phyloP scores from a whole-genome alignment of 2,888 invertebrate species.

The Leptothorax acervorum region DNA sequence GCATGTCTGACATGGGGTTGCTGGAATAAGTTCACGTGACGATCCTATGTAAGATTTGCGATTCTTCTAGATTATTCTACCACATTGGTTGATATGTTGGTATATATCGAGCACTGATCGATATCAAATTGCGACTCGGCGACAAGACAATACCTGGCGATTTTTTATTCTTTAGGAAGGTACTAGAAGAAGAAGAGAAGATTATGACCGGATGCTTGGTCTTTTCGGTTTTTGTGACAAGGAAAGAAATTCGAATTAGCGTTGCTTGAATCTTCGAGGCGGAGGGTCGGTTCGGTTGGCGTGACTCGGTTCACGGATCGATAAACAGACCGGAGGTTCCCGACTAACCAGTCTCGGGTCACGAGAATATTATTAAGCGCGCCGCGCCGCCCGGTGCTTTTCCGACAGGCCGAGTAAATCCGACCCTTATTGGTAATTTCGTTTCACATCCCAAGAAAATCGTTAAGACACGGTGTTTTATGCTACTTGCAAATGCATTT shows the following conservation, averaged over 20 bases:
- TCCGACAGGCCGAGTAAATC: conserved; percentile 67
- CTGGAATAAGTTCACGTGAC: neutral
- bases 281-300: conserved; percentile 79
- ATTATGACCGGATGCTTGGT: neutral
- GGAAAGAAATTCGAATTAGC: conserved; percentile 66
- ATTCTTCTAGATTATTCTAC: neutral
- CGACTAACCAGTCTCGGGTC: conserved; percentile 77
- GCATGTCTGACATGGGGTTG: neutral
- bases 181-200: neutral
- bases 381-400: conserved; percentile 63
- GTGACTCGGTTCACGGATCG: conserved; percentile 81
- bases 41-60: neutral
- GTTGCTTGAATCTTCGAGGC: conserved; percentile 68
- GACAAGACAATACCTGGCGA: neutral
- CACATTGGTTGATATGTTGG: neutral
- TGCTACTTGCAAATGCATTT: neutral
- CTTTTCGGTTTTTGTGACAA: conserved; percentile 4
- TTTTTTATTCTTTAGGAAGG: neutral
- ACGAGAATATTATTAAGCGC: conserved; percentile 80
- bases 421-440: conserved; percentile 61
- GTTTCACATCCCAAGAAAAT: conserved; percentile 50
- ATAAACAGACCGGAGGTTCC: conserved; percentile 74
- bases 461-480: conserved; percentile 17
- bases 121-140: neutral
- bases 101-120: neutral